phyloP scores from a whole-genome alignment of 2,797 vertebrate genomes.

The Catharus ustulatus region DNA sequence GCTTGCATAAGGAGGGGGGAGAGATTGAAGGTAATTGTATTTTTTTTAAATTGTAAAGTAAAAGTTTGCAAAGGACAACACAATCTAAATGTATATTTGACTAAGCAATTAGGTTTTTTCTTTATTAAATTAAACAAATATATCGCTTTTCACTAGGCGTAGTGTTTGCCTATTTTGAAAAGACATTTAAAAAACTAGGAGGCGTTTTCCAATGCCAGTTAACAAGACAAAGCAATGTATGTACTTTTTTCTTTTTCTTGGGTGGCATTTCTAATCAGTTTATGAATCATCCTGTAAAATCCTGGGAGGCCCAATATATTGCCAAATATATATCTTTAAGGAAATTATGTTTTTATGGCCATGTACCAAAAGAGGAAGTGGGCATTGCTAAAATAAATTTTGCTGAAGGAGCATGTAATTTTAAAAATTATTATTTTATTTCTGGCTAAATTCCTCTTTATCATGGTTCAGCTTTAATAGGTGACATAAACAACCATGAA shows the following conservation, averaged over 20 bases:
- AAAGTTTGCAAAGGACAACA: background rate
- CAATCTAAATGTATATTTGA: background rate
- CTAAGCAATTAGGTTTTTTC: background rate
- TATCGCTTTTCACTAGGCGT: background rate
- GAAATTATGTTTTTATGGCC: background rate
- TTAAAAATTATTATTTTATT: background rate
- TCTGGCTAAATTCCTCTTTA: background rate
- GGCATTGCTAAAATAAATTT: background rate
- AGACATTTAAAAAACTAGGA: background rate
- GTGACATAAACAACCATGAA: background rate
- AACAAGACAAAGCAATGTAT: background rate
- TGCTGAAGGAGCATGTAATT: background rate
- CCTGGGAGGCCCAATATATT: background rate
- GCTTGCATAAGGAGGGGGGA: background rate
- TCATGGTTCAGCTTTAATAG: rapidly evolving
- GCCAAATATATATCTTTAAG: background rate
- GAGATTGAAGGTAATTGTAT: background rate
- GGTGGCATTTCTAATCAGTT: background rate
- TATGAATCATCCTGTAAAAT: background rate
- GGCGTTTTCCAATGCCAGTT: background rate
- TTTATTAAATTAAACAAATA: background rate
- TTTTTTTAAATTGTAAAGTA: background rate
- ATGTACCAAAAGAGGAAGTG: background rate
- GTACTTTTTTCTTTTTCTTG: background rate
- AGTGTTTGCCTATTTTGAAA: background rate